These are phyloP conservation scores for Spea bombifrons DNA, from an alignment of 2,113 vertebrate species.

Conservation along the genomic window DNA sequence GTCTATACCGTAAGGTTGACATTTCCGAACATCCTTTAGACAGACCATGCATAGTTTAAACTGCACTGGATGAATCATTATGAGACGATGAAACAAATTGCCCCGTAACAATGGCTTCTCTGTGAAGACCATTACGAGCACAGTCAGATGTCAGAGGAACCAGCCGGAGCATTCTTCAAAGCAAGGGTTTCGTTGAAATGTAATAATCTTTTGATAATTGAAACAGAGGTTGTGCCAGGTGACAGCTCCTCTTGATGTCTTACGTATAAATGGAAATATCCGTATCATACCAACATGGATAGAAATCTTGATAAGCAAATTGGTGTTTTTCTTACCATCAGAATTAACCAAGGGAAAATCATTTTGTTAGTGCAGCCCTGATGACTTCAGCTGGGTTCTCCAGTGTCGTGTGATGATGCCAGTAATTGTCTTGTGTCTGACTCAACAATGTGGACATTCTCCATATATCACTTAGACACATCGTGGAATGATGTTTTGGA, in stretches of 20 bases:
- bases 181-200: neutral
- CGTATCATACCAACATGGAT: neutral
- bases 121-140: constrained; percentile 18
- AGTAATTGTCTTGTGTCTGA: constrained; percentile 25
- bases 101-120: constrained; percentile 5
- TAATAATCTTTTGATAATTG: neutral
- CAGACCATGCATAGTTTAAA: neutral
- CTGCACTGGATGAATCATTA: neutral
- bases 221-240: neutral
- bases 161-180: constrained; percentile 1
- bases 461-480: neutral
- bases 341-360: constrained; percentile 4
- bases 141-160: constrained; percentile 14
- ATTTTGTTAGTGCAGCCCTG: constrained; percentile 3
- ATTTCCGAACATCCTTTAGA: no score
- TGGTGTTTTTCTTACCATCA: neutral
- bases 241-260: neutral
- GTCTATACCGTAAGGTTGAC: no score
- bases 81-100: constrained; percentile 18
- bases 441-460: constrained; percentile 17
- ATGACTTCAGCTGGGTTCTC: constrained; percentile 15
- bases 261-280: neutral
- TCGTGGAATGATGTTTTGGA: neutral
- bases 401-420: constrained; percentile 17
- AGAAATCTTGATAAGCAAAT: neutral